Evolutionary conservation across 1,140 invertebrate genomes (phyloP), one percentile per base, ranked within the genome.

Genomic region (Sarcophaga peregrina): DNA sequence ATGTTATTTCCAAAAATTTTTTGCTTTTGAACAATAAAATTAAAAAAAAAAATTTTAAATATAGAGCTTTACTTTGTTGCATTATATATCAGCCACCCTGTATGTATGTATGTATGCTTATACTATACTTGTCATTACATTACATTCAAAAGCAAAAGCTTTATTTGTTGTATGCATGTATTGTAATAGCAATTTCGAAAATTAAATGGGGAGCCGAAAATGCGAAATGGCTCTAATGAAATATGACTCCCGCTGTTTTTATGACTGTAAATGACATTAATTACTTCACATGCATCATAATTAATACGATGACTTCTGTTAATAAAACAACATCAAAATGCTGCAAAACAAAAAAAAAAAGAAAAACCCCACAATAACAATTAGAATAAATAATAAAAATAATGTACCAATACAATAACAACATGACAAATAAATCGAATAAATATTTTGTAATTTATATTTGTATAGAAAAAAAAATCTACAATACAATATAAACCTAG

Each of bases 241-340:
- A 58, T 58, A 58, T 13, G n/a, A 58, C 54, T 58, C 54, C 54
- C 54, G 54, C 54, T 58, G 54, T 58, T 58, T 58, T 58, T 15
- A 58, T 58, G 54, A n/a, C 54, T 58, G 54, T n/a, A 58, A 58
- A 58, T 58, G 54, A 58, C 54, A 58, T 58, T 58, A 58, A 58
- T 58, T 58, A 58, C 54, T 58, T 15, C 54, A 58, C 54, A 58
- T 58, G 54, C 54, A 58, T 58, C 54, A 58, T 58, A 58, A 58
- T 58, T 58, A 58, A 58, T 58, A 58, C 54, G 54, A n/a, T n/a
- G n/a, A 58, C 54, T 58, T 58, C 15, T 58, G 54, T n/a, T n/a
- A 58, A 58, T 58, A 58, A 58, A 58, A 58, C 54, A 58, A 58
- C 54, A 58, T 58, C 54, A 58, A 58, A n/a, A 37, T 37, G 25